These are phyloP conservation scores for Melanchra persicariae DNA, from an alignment of 2,888 invertebrate genomes.

Conservation along the genomic window DNA sequence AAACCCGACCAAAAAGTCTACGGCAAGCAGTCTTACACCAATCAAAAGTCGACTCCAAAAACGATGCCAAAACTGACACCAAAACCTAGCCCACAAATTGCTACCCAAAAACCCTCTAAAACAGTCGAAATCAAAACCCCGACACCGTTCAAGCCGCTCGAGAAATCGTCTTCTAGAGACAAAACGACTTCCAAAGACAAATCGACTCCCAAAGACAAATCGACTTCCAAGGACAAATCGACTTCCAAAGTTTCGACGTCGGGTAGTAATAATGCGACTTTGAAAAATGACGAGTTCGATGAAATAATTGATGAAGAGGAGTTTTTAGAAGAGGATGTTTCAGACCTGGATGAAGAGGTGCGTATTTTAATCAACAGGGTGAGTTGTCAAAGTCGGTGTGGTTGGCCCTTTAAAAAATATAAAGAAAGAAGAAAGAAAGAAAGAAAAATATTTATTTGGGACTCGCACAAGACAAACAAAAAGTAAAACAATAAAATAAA, in stretches of 20 bases:
- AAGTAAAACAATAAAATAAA: too few species aligned
- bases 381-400: too few species aligned
- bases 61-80: not conserved
- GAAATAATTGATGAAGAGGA: conserved; percentile 78
- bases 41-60: conserved; percentile 27
- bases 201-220: too few species aligned
- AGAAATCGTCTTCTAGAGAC: conserved; percentile 6
- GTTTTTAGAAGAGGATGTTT: conserved; percentile 76
- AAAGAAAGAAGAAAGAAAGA: too few species aligned
- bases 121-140: conserved; percentile 42
- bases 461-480: too few species aligned
- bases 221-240: too few species aligned
- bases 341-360: conserved; percentile 77
- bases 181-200: too few species aligned
- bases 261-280: conserved; percentile 36
- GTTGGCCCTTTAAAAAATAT: too few species aligned
- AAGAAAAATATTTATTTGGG: too few species aligned
- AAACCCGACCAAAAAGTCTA: conserved; percentile 18
- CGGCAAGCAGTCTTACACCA: not conserved
- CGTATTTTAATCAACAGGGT: conserved; percentile 21
- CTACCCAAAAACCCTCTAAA: conserved; percentile 12
- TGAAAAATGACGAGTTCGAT: conserved; percentile 51
- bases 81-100: not conserved
- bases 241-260: conserved; percentile 11
- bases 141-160: conserved; percentile 36